Conservation (phyloP, 2,888 invertebrate species). For the Listrodromus nycthemerus region DNA sequence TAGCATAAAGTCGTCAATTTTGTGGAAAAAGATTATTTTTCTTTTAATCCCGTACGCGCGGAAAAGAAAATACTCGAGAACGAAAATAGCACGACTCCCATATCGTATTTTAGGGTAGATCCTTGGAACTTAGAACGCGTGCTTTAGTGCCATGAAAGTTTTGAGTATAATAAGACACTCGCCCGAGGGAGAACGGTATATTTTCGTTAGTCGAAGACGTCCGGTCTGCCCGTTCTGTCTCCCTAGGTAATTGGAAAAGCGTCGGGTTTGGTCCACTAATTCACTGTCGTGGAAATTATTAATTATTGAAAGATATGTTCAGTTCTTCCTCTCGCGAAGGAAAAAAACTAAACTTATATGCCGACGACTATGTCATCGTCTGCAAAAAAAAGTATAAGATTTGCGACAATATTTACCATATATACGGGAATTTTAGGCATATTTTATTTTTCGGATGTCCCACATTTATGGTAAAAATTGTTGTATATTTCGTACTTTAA, state of each 20-base stretch:
- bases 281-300: slow-evolving; percentile 1
- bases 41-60: slow-evolving; percentile 13
- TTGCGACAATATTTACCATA: neutral
- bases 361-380: no score
- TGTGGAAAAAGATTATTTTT: slow-evolving; percentile 69
- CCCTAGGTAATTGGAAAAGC: slow-evolving; percentile 25
- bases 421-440: neutral
- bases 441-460: neutral
- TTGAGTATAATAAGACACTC: slow-evolving; percentile 35
- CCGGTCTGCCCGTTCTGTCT: neutral
- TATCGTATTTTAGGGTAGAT: slow-evolving; percentile 58
- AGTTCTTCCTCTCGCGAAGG: neutral
- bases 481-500: neutral
- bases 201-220: slow-evolving; percentile 56
- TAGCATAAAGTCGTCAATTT: slow-evolving; percentile 71
- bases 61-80: slow-evolving; percentile 31
- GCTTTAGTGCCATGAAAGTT: slow-evolving; percentile 37
- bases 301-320: neutral
- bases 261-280: neutral
- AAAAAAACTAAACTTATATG: neutral
- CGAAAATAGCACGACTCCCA: slow-evolving; percentile 54
- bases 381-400: neutral
- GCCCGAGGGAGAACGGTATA: slow-evolving; percentile 52
- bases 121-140: slow-evolving; percentile 35
- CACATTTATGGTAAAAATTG: neutral